Evolutionary conservation across 2,888 invertebrate genomes (phyloP).

Genomic region (Gymnosoma rotundatum): DNA sequence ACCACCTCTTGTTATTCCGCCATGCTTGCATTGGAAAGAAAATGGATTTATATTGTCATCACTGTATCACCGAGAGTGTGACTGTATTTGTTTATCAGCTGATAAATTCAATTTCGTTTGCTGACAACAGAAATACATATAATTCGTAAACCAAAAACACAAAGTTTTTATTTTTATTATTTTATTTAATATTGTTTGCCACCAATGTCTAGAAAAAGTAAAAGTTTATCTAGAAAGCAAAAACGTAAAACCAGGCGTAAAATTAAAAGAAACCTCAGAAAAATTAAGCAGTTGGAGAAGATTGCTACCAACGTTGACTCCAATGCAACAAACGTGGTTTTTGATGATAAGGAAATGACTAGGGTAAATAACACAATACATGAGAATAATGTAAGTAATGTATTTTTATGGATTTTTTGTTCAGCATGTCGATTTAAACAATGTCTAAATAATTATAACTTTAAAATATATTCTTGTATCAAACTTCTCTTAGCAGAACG

Average conservation of each 20-base stretch:
- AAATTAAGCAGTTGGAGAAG: background rate
- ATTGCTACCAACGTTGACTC: background rate
- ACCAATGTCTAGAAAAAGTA: constrained; percentile 49
- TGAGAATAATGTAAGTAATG: background rate
- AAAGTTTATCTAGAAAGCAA: constrained; percentile 23
- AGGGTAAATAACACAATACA: constrained; percentile 15
- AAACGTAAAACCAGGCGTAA: constrained; percentile 42
- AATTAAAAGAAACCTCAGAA: constrained; percentile 1
- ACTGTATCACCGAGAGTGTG: too few relatives aligned
- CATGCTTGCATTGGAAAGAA: too few relatives aligned
- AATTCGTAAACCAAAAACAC: background rate
- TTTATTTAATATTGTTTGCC: background rate
- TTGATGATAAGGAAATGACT: too few relatives aligned
- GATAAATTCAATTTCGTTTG: too few relatives aligned
- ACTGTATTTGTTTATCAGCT: too few relatives aligned
- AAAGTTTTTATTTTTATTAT: background rate
- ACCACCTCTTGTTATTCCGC: too few relatives aligned
- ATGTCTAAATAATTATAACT: too few relatives aligned
- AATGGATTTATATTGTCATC: too few relatives aligned
- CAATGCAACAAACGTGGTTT: background rate
- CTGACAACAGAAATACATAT: background rate
- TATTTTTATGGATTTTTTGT: too few relatives aligned
- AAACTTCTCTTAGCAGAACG: too few relatives aligned
- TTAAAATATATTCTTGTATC: too few relatives aligned
- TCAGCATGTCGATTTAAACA: too few relatives aligned